Evolutionary conservation across 1,140 invertebrate species (phyloP).

Genomic region (Vanessa atalanta): DNA sequence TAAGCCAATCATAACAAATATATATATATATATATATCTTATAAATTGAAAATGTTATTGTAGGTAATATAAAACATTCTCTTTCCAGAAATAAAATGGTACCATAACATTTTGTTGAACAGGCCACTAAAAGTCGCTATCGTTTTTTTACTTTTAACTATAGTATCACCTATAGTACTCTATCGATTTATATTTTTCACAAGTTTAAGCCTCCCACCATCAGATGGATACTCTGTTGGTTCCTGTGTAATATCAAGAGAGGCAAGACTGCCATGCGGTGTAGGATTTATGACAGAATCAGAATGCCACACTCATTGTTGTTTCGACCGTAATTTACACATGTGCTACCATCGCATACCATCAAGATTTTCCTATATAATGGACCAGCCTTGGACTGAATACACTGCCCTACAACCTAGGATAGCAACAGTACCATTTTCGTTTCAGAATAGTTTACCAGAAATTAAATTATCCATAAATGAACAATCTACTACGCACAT

Average conservation of each 20-base stretch:
- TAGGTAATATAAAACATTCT: constrained; percentile 5
- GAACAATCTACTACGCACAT: constrained; percentile 64
- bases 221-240: constrained; percentile 62
- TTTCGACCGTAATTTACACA: constrained; percentile 53
- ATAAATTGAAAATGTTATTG: background rate
- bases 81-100: constrained; percentile 66
- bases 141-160: constrained; percentile 41
- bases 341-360: constrained; percentile 67
- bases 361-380: constrained; percentile 68
- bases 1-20: too few relatives aligned
- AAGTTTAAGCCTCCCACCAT: constrained; percentile 50
- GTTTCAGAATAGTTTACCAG: constrained; percentile 47
- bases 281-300: constrained; percentile 40
- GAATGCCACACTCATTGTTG: constrained; percentile 67
- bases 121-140: constrained; percentile 54
- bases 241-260: constrained; percentile 57
- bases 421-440: constrained; percentile 57
- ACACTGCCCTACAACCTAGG: constrained; percentile 53
- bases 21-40: too few relatives aligned
- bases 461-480: constrained; percentile 56
- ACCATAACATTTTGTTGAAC: constrained; percentile 60
- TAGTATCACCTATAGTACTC: constrained; percentile 55
- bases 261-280: constrained; percentile 58
- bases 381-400: constrained; percentile 53
- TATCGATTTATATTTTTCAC: constrained; percentile 57